Conservation (phyloP, 1,140 invertebrate genomes). For the Drosophila repleta region DNA sequence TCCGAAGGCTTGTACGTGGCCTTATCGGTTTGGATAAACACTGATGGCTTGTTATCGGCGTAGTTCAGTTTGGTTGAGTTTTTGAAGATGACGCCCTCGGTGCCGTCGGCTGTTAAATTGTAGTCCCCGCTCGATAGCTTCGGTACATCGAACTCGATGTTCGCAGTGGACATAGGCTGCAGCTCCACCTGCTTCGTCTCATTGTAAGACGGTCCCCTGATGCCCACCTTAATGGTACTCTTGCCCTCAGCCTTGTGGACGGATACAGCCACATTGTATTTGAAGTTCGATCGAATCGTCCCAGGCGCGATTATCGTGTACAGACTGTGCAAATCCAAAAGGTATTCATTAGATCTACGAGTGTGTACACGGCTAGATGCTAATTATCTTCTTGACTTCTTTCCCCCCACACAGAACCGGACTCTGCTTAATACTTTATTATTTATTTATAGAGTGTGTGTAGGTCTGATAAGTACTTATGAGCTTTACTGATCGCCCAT, state of each 20-base stretch:
- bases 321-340: conserved; percentile 84
- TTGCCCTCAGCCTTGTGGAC: conserved; percentile 86
- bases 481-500: neutral
- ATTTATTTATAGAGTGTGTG: too few species aligned
- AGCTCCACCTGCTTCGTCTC: conserved; percentile 88
- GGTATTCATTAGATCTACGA: conserved; percentile 6
- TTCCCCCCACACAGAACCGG: neutral
- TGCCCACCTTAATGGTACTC: conserved; percentile 88
- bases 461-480: too few species aligned
- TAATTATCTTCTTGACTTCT: conserved; percentile 7
- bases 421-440: neutral
- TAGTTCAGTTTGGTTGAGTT: conserved; percentile 90
- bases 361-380: neutral
- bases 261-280: conserved; percentile 92
- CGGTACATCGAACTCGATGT: conserved; percentile 87
- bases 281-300: conserved; percentile 91
- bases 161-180: conserved; percentile 88
- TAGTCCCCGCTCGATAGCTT: conserved; percentile 91
- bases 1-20: conserved; percentile 95
- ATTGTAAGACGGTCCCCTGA: conserved; percentile 89
- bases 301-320: conserved; percentile 92
- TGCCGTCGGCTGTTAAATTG: conserved; percentile 89
- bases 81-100: conserved; percentile 89
- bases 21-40: conserved; percentile 97
- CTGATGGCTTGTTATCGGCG: conserved; percentile 93